These are phyloP conservation scores for Callimorpha dominula DNA, from an alignment of 2,888 invertebrate genomes.

Conservation along the genomic window DNA sequence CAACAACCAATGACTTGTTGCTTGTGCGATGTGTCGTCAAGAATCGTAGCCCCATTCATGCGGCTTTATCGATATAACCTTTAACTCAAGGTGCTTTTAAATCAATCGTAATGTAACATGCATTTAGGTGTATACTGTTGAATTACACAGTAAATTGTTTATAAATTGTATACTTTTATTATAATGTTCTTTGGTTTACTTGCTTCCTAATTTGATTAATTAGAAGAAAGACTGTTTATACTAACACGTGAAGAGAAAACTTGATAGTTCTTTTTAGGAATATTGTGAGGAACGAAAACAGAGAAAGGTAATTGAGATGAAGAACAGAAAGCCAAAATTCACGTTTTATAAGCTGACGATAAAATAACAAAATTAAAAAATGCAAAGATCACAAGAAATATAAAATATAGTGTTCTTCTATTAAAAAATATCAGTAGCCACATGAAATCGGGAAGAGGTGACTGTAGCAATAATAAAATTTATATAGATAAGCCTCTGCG, in stretches of 20 bases:
- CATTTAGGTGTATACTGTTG: constrained; percentile 16
- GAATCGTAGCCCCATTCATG: constrained; percentile 45
- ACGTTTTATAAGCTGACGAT: too few species aligned
- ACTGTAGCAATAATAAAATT: too few species aligned
- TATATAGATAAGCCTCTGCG: too few species aligned
- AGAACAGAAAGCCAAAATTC: too few species aligned
- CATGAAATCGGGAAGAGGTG: too few species aligned
- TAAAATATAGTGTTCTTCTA: too few species aligned
- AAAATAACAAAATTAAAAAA: too few species aligned
- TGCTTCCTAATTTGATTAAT: background rate
- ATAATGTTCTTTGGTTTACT: background rate
- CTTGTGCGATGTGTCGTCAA: constrained; percentile 47
- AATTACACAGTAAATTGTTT: background rate
- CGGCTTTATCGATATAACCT: constrained; percentile 59
- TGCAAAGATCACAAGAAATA: too few species aligned
- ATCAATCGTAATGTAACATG: constrained; percentile 44
- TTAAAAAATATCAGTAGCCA: too few species aligned
- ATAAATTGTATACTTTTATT: background rate
- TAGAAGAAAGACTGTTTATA: background rate
- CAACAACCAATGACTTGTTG: constrained; percentile 45
- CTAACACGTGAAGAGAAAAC: too few species aligned
- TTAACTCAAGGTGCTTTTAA: constrained; percentile 52
- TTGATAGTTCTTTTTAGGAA: background rate
- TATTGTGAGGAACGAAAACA: background rate
- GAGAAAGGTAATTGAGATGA: background rate